Conservation (phyloP, 2,113 vertebrate genomes). For the Pollachius pollachius region DNA sequence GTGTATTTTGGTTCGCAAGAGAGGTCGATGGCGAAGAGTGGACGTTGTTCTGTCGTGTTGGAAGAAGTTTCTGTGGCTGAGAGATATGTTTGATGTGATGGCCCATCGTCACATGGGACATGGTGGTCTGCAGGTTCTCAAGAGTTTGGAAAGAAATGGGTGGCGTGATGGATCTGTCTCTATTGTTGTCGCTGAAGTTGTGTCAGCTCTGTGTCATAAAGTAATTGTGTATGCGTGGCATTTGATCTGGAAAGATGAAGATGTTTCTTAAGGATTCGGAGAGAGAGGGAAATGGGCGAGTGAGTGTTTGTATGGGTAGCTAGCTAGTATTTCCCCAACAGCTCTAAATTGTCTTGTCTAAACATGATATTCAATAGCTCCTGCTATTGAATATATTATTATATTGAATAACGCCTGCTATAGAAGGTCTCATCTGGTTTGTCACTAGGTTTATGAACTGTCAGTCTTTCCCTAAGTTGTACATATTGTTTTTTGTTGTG, state of each 20-base stretch:
- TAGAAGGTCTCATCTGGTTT: constrained; percentile 16
- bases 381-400: not conserved
- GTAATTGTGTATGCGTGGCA: constrained; percentile 17
- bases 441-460: constrained; percentile 14
- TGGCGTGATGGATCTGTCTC: constrained; percentile 1
- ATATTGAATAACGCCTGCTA: constrained; percentile 13
- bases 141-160: not conserved
- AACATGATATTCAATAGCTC: not conserved
- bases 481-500: constrained; percentile 49
- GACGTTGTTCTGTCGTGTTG: too few relatives aligned
- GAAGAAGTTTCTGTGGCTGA: too few relatives aligned
- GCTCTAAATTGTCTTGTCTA: too few relatives aligned
- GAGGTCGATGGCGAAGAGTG: too few relatives aligned
- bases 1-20: too few relatives aligned
- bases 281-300: constrained; percentile 9
- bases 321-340: too few relatives aligned
- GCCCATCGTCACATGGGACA: too few relatives aligned
- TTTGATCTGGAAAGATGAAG: not conserved
- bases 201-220: constrained; percentile 10
- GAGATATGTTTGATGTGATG: too few relatives aligned
- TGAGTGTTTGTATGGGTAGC: too few relatives aligned
- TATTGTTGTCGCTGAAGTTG: not conserved
- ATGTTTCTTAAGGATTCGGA: constrained; percentile 10
- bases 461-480: constrained; percentile 42
- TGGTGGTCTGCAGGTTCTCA: too few relatives aligned